Evolutionary conservation across 2,113 vertebrate species (phyloP).

Genomic region (Choloepus hoffmanni): DNA sequence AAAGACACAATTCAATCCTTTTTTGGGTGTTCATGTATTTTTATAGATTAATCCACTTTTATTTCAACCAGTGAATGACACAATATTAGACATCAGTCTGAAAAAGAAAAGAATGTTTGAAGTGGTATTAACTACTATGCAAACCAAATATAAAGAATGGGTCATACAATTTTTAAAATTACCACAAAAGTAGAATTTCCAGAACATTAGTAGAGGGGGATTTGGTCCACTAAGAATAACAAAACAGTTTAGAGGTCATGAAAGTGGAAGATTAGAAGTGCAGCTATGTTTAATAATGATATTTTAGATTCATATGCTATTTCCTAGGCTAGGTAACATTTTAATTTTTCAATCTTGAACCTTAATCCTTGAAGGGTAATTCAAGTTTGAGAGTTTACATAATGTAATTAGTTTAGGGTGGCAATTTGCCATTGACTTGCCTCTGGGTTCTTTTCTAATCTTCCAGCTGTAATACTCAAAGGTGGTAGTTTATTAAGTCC

Average conservation of each 20-base stretch:
- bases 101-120: constrained; percentile 77
- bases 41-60: constrained; percentile 74
- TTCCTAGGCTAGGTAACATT: constrained; percentile 70
- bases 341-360: constrained; percentile 78
- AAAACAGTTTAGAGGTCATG: constrained; percentile 71
- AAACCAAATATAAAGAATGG: constrained; percentile 77
- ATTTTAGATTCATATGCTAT: constrained; percentile 75
- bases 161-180: constrained; percentile 74
- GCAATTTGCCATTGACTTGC: constrained; percentile 65
- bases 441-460: background rate
- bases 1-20: constrained; percentile 73
- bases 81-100: constrained; percentile 75
- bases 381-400: constrained; percentile 63
- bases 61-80: constrained; percentile 77
- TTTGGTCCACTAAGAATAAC: constrained; percentile 79
- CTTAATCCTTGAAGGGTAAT: constrained; percentile 74
- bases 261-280: constrained; percentile 71
- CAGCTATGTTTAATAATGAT: constrained; percentile 69
- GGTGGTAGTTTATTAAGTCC: constrained; percentile 62
- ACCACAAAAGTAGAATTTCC: constrained; percentile 78
- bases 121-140: constrained; percentile 78
- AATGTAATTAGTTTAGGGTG: constrained; percentile 68
- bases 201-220: constrained; percentile 75
- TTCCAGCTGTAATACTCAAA: constrained; percentile 53
- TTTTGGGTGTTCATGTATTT: constrained; percentile 71